phyloP scores from a whole-genome alignment of 2,888 invertebrate genomes.

The Oscheius sp. region DNA sequence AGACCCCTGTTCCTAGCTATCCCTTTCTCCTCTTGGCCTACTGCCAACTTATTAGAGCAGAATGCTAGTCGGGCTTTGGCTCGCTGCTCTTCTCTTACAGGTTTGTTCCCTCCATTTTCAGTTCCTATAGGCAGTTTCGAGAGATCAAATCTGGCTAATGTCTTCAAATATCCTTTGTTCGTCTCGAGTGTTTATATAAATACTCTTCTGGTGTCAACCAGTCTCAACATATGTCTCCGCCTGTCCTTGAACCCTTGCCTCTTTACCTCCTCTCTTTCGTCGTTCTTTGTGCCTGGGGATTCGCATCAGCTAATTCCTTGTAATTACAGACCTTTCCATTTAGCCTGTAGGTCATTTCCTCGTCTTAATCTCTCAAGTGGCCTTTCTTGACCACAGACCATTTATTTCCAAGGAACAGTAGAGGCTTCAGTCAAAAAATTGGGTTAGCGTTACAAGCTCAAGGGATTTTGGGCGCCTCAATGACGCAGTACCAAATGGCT shows the following conservation, averaged over 20 bases:
- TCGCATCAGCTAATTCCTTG: too few species aligned
- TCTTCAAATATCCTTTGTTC: too few species aligned
- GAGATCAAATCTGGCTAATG: neutral
- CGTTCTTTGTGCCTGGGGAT: too few species aligned
- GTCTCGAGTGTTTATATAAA: neutral
- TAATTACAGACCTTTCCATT: too few species aligned
- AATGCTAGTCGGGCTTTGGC: slow-evolving; percentile 29
- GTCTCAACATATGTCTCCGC: neutral
- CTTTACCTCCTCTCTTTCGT: slow-evolving; percentile 12
- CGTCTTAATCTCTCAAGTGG: too few species aligned
- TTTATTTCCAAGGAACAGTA: neutral
- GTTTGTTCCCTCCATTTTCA: neutral
- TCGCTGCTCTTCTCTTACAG: slow-evolving; percentile 17
- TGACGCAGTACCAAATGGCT: too few species aligned
- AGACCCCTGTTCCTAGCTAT: neutral
- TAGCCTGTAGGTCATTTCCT: too few species aligned
- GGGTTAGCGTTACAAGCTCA: too few species aligned
- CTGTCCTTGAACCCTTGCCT: slow-evolving; percentile 26
- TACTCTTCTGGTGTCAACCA: neutral
- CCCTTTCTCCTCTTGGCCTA: slow-evolving; percentile 28
- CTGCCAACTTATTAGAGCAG: slow-evolving; percentile 31
- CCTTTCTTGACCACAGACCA: neutral
- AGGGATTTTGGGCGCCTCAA: too few species aligned
- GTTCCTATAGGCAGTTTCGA: neutral
- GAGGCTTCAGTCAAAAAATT: neutral